Evolutionary conservation across 2,797 vertebrate genomes (phyloP), one percentile per base, ranked within the genome.

Genomic region (Gephyroberyx darwinii): DNA sequence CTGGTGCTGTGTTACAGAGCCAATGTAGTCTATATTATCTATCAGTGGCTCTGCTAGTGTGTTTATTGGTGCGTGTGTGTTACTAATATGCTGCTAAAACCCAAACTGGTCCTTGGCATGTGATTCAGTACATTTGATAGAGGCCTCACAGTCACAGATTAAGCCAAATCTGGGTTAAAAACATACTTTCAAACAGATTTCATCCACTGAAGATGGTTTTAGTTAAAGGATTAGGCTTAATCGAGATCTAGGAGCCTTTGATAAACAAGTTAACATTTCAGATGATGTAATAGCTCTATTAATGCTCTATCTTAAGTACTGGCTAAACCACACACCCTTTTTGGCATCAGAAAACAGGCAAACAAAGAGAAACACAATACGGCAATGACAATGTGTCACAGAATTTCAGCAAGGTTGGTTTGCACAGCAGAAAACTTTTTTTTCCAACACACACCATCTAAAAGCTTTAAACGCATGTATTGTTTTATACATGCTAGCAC

Each of bases 301-400:
- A 83, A 87, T 84, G 83, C 69, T 77, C 68, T 33, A 77, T 81
- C 71, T 81, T 85, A 75, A 87, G 84, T 84, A 82, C 82, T 45
- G 39, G 69, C 77, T 80, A 74, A 85, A 85, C 87, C 82, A 77
- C 78, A 85, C 80, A 80, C 79, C 77, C 65, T 84, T 92, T 89
- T 94, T 94, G 93, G 93, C 92, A 94, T 93, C 82, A 82, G 90
- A 92, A 84, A 88, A 87, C 71, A 87, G 85, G 86, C 57, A 84
- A 91, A 87, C 82, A 82, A 86, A 91, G 77, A 91, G 90, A 90
- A 83, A 84, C 76, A 85, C 83, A 82, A 73, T 57, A 87, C 75
- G 37, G 50, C 35, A 48, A 88, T 72, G 14, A 90, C 78, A 72
- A 74, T 9, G 76, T 83, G 81, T 91, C 83, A 65, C 69, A 84